Evolutionary conservation across 2,797 vertebrate genomes (phyloP), one percentile per base, ranked within the genome.

Genomic region (Cercopithecus hamlyni): DNA sequence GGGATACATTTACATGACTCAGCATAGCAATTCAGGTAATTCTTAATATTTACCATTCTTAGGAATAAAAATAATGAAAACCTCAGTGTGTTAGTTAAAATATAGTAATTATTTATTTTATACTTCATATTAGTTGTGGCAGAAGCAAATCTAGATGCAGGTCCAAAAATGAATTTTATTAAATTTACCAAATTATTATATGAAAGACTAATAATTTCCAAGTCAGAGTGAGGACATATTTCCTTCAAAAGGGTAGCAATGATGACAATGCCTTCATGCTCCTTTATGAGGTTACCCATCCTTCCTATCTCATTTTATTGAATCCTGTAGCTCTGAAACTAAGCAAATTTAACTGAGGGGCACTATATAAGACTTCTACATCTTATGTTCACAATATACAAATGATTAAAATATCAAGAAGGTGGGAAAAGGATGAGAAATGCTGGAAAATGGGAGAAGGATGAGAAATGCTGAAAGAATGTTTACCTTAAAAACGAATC

Each of bases 111-210:
- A 64, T 76, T 84, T 93, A 57, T 85, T 94, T 93, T 83, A n/a
- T 36, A 58, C 45, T 91, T 83, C 15, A 22, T 64, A 83, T 70
- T 67, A 96, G 88, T 90, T 52, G 76, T 94, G 36, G 7, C 24
- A 95, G 45, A 90, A 96, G 1, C 24, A 97, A 95, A 77, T 84
- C 30, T 87, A 91, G 26, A 81, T 87, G 13, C 43, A 94, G 41
- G 12, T 91, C 5, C 52, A 94, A 93, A 96, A 90, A 41, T 93
- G 24, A 88, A 90, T 77, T 95, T 90, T 77, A 48, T 77, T 91
- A 86, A 88, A 93, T 94, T 93, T 52, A 81, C 30, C 76, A 88
- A 73, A 94, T 41, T n/a, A 39, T 75, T 83, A 91, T 55, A 52
- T 2, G 52, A 55, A 30, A 79, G 13, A 17, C 0, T 61, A 88